Conservation (phyloP, 2,113 vertebrate genomes). For the Gorsachius goisagi region DNA sequence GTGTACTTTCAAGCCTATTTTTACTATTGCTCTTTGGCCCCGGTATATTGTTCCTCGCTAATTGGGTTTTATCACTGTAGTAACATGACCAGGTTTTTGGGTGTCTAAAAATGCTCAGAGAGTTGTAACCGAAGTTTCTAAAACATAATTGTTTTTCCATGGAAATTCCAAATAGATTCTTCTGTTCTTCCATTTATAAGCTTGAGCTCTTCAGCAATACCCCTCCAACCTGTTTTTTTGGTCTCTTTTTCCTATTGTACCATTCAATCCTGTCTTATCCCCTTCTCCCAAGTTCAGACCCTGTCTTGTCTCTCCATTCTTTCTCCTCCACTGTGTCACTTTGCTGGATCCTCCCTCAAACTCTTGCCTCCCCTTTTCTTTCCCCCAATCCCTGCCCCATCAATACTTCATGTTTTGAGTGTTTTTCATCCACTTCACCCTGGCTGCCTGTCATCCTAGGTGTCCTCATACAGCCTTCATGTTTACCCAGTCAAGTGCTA, state of each 20-base stretch:
- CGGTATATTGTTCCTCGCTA: background rate
- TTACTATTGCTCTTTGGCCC: background rate
- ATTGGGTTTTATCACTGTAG: background rate
- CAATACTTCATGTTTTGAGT: background rate
- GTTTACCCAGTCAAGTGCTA: background rate
- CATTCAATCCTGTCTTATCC: background rate
- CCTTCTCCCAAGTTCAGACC: background rate
- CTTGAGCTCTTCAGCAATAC: background rate
- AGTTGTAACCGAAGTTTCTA: background rate
- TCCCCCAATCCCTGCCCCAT: background rate
- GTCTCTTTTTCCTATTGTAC: background rate
- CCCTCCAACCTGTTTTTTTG: rapidly evolving
- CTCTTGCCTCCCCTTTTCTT: background rate
- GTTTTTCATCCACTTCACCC: background rate
- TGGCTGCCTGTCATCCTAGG: background rate
- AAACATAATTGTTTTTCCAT: background rate
- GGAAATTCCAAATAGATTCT: background rate
- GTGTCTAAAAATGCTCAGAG: background rate
- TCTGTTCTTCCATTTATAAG: background rate
- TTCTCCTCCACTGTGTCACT: background rate
- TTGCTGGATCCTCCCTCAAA: background rate
- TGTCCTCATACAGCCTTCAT: background rate
- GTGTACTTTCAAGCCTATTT: background rate
- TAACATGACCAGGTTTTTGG: background rate
- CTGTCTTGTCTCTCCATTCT: background rate